A percentile compares a stretch with the other conserved stretches of the same genome.
Conservation (phyloP, 2,797 vertebrate species). For the Aldrovandia affinis region DNA sequence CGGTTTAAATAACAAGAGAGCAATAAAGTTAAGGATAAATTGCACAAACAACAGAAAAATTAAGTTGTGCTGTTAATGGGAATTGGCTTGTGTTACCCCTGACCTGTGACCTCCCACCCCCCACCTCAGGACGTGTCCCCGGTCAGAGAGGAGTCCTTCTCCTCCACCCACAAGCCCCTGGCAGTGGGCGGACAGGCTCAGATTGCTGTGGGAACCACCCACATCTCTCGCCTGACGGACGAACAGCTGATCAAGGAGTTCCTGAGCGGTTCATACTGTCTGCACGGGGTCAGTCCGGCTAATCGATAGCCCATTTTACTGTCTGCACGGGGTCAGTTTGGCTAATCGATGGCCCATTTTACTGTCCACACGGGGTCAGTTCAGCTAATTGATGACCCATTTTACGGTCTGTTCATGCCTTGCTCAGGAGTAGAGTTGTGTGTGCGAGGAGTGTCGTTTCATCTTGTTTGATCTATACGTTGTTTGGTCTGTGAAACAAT, state of each 20-base stretch:
- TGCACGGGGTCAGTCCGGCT: slow-evolving; percentile 87
- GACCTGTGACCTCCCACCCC: not conserved
- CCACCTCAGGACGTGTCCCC: slow-evolving; percentile 75
- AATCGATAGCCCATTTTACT: slow-evolving; percentile 67
- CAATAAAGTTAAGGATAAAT: not conserved
- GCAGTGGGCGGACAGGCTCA: slow-evolving; percentile 85
- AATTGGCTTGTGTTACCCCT: not conserved
- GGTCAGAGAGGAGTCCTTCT: slow-evolving; percentile 86
- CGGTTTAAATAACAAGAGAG: not conserved
- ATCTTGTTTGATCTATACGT: not conserved
- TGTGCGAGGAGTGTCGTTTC: not conserved
- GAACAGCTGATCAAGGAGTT: slow-evolving; percentile 97
- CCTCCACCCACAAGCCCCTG: slow-evolving; percentile 89
- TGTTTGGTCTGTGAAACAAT: no score
- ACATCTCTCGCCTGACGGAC: slow-evolving; percentile 94
- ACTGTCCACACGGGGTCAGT: slow-evolving; percentile 96
- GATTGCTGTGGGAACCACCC: slow-evolving; percentile 91
- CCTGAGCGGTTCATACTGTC: slow-evolving; percentile 95
- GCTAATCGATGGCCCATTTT: slow-evolving; percentile 47
- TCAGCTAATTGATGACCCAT: not conserved
- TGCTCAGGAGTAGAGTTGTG: not conserved
- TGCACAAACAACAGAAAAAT: not conserved
- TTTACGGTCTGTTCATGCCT: not conserved
- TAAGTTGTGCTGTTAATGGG: not conserved
- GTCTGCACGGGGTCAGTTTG: slow-evolving; percentile 91